These are phyloP conservation scores for Adineta ricciae DNA, from an alignment of 2,888 invertebrate genomes.

Conservation along the genomic window DNA sequence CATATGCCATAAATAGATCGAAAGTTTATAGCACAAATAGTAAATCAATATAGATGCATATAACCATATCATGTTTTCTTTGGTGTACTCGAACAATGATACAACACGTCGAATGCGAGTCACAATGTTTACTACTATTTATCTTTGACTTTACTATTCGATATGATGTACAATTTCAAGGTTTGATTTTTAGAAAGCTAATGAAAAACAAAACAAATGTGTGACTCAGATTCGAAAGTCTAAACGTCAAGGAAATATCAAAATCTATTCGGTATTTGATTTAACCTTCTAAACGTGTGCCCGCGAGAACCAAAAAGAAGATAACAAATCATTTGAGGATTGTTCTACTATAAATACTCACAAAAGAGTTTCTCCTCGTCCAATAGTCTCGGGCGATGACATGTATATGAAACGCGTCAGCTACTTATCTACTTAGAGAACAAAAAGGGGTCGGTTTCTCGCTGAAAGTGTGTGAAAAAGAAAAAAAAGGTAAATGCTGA, in stretches of 20 bases:
- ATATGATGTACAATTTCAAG: background rate
- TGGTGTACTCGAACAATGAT: background rate
- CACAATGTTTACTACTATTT: background rate
- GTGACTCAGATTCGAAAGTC: background rate
- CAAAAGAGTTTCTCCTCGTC: no score
- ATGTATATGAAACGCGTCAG: background rate
- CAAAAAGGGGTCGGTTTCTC: no score
- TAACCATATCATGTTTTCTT: background rate
- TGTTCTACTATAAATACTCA: no score
- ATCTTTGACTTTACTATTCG: background rate
- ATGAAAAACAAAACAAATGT: background rate
- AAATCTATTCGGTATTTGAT: no score
- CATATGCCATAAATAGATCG: background rate
- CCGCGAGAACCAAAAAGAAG: no score
- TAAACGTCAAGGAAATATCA: no score
- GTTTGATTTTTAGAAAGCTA: background rate
- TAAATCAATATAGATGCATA: background rate
- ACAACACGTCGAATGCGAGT: background rate
- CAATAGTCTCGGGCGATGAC: background rate
- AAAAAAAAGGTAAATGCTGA: background rate
- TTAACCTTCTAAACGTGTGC: no score
- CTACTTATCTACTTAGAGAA: no score
- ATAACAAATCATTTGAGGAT: no score
- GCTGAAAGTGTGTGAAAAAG: no score
- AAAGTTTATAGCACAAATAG: background rate